Percentiles rank a stretch among this genome's conserved stretches.
Conservation (phyloP, 2,113 vertebrate species). For the Micronisus gabar region DNA sequence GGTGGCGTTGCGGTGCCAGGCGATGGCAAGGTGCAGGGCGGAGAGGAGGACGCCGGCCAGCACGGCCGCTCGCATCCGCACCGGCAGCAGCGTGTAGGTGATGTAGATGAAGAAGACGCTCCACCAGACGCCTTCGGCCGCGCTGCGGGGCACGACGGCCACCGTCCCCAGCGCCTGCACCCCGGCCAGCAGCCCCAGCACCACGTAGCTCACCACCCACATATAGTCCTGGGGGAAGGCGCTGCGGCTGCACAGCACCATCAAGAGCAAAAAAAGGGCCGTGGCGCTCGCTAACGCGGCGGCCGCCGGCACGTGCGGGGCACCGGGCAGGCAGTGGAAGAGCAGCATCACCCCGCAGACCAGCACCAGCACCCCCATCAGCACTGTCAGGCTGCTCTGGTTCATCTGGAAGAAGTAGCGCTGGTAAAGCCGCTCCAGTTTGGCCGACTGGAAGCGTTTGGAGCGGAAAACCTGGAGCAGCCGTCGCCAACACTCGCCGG, state of each 20-base stretch:
- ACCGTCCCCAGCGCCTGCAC: constrained; percentile 86
- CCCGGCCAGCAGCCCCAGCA: constrained; percentile 83
- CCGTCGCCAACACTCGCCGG: constrained; percentile 80
- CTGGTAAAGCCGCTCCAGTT: constrained; percentile 96
- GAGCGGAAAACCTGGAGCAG: constrained; percentile 90
- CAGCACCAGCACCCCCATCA: constrained; percentile 92
- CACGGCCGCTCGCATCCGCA: constrained; percentile 93
- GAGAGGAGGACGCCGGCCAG: constrained; percentile 88
- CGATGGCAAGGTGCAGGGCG: constrained; percentile 83
- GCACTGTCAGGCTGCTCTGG: constrained; percentile 96
- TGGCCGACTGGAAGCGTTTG: constrained; percentile 93
- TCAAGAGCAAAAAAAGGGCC: constrained; percentile 86
- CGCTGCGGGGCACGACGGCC: constrained; percentile 83
- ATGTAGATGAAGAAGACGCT: constrained; percentile 97
- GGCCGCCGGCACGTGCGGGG: constrained; percentile 75
- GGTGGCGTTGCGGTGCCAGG: constrained; percentile 85
- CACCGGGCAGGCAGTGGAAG: constrained; percentile 87
- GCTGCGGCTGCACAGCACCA: constrained; percentile 92
- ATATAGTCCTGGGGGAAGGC: constrained; percentile 96
- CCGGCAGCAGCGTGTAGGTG: constrained; percentile 94
- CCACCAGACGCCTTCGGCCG: constrained; percentile 92
- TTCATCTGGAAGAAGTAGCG: constrained; percentile 98
- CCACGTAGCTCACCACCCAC: constrained; percentile 96
- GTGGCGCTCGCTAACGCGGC: constrained; percentile 83
- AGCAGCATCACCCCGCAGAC: constrained; percentile 89